Base-by-base conservation (phyloP, 2,113 vertebrate species). In the Triplophysa tibetana region DNA sequence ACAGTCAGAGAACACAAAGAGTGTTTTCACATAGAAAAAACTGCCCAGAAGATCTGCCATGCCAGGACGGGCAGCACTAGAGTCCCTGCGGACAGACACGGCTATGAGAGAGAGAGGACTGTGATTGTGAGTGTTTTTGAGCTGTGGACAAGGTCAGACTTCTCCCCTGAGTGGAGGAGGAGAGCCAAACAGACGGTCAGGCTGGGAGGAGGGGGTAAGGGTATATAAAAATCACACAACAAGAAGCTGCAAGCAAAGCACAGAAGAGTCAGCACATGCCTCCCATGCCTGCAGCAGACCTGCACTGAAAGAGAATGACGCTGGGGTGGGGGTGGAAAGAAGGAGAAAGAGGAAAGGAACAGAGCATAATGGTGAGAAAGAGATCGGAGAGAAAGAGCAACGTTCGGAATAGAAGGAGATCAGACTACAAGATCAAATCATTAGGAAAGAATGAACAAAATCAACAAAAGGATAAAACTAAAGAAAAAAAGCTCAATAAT, bases 281-380 rank as follows among this genome's bases (percentile, higher is more conserved):
- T 90, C 89, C 89, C 90, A 93, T 92, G 92, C 91, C 90, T 81
- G 89, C 80, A 91, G 88, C 81, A 90, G 86, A 90, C 88, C 92
- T 92, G 91, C 41, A 79, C 81, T 60, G 80, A 88, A 75, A 89
- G 76, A 78, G 74, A 78, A 48, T 41, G 63, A 45, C 52, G 1
- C 24, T 24, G 14, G 23, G 24, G 21, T n/a, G 17, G 2, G 19
- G 21, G 23, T 7, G 23, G 29, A n/a, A n/a, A n/a, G n/a, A 33
- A 33, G 33, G 5, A 7, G 33, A 38, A 38, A 6, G 33, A 38
- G 33, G 5, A 48, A 29, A 54, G 26, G 14, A 13, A 45, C 11
- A 8, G 45, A n/a, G 11, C 17, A 16, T 1, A 19, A 43, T 13
- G 17, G 6, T 38, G n/a, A 21, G 54, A 5, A 38, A 60, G 21